These are phyloP conservation scores for Hystrix brachyura DNA, from an alignment of 2,113 vertebrate species.

Conservation along the genomic window DNA sequence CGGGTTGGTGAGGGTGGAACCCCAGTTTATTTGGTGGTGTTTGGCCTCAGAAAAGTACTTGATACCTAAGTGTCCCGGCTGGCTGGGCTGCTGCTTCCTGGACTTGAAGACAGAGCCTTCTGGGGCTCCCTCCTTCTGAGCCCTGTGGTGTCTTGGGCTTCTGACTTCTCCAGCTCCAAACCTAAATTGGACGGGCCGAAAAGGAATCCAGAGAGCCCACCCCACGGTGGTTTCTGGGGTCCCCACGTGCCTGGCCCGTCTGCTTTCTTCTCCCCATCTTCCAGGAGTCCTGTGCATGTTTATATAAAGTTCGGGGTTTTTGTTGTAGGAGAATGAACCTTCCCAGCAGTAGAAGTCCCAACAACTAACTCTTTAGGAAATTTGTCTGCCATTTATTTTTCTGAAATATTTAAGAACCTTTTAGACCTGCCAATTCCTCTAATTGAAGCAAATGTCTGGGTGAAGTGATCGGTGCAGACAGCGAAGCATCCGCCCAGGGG, in stretches of 20 bases:
- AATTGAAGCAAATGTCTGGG: conserved; percentile 63
- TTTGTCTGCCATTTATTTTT: conserved; percentile 69
- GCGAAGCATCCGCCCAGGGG: background rate
- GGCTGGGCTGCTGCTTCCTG: rapidly evolving
- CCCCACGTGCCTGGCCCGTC: background rate
- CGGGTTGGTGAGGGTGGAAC: background rate
- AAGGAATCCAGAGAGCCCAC: background rate
- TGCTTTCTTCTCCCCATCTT: background rate
- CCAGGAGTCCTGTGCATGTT: background rate
- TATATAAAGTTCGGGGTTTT: background rate
- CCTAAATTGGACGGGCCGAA: background rate
- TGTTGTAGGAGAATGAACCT: background rate
- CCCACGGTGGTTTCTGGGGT: background rate
- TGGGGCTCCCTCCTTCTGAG: background rate
- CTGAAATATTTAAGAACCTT: conserved; percentile 77
- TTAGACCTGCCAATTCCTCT: conserved; percentile 65
- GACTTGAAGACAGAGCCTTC: background rate
- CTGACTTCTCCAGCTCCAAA: background rate
- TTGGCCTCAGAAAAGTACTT: background rate
- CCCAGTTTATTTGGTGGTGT: background rate
- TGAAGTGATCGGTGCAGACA: conserved; percentile 25
- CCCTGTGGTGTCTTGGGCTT: background rate
- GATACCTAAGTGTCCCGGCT: background rate
- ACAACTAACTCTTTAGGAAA: conserved; percentile 53
- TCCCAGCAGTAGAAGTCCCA: conserved; percentile 54